Percentiles rank a stretch among this genome's conserved stretches.
phyloP scores from a whole-genome alignment of 1,140 invertebrate species.

The Lethocerus indicus region DNA sequence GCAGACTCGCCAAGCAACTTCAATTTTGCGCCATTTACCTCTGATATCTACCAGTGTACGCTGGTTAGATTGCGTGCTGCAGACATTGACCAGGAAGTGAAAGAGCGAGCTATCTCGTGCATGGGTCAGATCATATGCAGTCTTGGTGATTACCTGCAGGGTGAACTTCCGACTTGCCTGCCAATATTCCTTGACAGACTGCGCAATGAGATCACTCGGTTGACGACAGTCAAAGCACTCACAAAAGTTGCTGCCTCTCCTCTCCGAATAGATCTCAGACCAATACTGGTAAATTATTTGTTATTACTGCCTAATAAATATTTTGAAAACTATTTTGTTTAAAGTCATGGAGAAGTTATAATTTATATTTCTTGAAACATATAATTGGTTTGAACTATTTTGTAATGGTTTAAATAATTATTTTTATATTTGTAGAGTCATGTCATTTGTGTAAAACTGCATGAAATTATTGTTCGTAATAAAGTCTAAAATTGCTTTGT shows the following conservation, averaged over 20 bases:
- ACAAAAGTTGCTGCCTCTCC: conserved; percentile 88
- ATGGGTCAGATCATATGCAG: conserved; percentile 91
- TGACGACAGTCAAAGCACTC: conserved; percentile 90
- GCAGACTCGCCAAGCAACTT: conserved; percentile 37
- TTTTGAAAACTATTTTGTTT: conserved; percentile 4
- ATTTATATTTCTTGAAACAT: neutral
- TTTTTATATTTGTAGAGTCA: too few relatives aligned
- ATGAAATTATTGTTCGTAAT: too few relatives aligned
- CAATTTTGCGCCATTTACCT: conserved; percentile 62
- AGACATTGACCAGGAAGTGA: conserved; percentile 96
- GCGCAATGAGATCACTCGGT: conserved; percentile 88
- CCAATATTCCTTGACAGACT: conserved; percentile 89
- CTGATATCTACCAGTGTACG: conserved; percentile 70
- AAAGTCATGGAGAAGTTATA: conserved; percentile 12
- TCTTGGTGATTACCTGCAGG: conserved; percentile 64
- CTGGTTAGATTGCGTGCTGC: conserved; percentile 76
- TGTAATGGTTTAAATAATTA: too few relatives aligned
- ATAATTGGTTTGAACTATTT: too few relatives aligned
- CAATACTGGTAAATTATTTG: conserved; percentile 48
- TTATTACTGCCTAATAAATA: conserved; percentile 2
- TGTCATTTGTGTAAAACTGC: too few relatives aligned
- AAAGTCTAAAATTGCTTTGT: too few relatives aligned
- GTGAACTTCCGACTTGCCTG: conserved; percentile 66
- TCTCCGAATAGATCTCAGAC: conserved; percentile 65
- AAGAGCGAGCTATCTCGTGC: conserved; percentile 91